Conservation (phyloP, 2,888 invertebrate genomes). For the Plebejus melissa region DNA sequence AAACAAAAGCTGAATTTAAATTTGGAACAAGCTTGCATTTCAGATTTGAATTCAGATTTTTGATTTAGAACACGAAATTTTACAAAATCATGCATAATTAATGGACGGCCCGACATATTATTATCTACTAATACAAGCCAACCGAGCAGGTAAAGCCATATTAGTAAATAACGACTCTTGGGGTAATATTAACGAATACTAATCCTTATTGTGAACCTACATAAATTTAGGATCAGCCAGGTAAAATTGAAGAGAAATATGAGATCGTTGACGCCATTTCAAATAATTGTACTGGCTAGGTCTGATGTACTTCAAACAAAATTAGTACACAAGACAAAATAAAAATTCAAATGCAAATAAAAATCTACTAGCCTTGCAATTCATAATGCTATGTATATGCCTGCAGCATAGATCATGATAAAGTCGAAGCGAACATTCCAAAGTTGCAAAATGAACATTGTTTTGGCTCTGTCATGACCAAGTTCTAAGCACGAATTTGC, state of each 20-base stretch:
- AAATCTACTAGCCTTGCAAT: slow-evolving; percentile 14
- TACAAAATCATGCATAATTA: background rate
- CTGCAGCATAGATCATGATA: background rate
- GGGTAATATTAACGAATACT: background rate
- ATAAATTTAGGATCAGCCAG: background rate
- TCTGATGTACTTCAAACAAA: slow-evolving; percentile 6
- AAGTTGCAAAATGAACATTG: slow-evolving; percentile 6
- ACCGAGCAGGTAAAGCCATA: background rate
- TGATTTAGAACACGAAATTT: background rate
- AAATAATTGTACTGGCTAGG: slow-evolving; percentile 16
- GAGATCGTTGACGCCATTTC: slow-evolving; percentile 18
- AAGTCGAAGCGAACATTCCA: slow-evolving; percentile 10
- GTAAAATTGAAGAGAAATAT: background rate
- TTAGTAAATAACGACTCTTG: slow-evolving; percentile 7
- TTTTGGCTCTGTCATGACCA: slow-evolving; percentile 8
- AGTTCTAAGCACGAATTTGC: slow-evolving; percentile 1
- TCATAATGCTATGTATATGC: slow-evolving; percentile 12
- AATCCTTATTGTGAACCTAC: slow-evolving; percentile 3
- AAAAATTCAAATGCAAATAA: slow-evolving; percentile 23
- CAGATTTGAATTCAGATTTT: background rate
- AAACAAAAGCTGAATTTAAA: background rate
- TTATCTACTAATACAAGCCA: background rate
- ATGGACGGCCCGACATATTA: background rate
- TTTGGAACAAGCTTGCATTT: background rate
- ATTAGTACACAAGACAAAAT: slow-evolving; percentile 19